Percentiles rank a stretch among this genome's conserved stretches.
Evolutionary conservation across 1,140 invertebrate species (phyloP).

Genomic region (Drosophila mojavensis): DNA sequence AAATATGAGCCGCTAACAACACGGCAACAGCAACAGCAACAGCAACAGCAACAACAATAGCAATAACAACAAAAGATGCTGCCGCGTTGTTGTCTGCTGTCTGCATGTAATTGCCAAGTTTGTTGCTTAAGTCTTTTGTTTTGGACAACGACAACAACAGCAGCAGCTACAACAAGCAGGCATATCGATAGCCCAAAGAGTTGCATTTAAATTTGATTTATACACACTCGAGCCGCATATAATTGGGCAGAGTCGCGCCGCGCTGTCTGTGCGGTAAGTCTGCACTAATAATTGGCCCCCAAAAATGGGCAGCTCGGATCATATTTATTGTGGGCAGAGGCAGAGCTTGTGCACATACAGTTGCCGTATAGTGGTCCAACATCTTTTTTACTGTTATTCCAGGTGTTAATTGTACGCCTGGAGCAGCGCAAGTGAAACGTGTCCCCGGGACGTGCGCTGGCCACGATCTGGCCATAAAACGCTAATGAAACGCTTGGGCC

Average conservation of each 20-base stretch:
- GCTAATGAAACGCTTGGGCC: constrained; percentile 42
- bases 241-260: constrained; percentile 75
- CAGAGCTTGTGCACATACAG: background rate
- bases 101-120: constrained; percentile 80
- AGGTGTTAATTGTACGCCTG: constrained; percentile 50
- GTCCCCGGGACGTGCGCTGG: constrained; percentile 38
- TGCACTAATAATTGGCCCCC: constrained; percentile 48
- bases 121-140: constrained; percentile 83
- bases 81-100: constrained; percentile 52
- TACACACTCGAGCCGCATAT: constrained; percentile 68
- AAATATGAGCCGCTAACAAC: constrained; percentile 77
- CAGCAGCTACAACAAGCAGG: background rate
- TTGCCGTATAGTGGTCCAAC: no score
- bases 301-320: constrained; percentile 35
- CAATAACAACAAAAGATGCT: constrained; percentile 68
- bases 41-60: constrained; percentile 31
- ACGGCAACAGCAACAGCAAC: constrained; percentile 39
- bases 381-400: constrained; percentile 5
- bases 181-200: constrained; percentile 53
- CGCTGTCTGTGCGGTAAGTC: constrained; percentile 36
- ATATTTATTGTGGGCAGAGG: constrained; percentile 50
- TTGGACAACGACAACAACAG: constrained; percentile 24
- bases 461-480: constrained; percentile 50
- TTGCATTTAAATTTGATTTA: constrained; percentile 82
- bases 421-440: constrained; percentile 36